A percentile compares a stretch with the other conserved stretches of the same genome.
Conservation (phyloP, 2,113 vertebrate species). For the Tinamus guttatus region DNA sequence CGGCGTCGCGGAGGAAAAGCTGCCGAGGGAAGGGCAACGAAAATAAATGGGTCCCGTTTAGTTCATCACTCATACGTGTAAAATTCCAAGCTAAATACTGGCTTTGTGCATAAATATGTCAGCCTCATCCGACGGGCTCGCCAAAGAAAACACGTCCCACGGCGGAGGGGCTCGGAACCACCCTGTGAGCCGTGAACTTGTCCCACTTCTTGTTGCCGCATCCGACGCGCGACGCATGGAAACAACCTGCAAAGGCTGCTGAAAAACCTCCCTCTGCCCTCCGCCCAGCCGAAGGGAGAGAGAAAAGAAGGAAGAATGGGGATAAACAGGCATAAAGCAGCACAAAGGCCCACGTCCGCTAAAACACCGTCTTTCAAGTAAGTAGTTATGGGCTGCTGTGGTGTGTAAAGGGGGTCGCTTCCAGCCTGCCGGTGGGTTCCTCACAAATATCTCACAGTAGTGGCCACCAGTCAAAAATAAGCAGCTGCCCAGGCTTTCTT, state of each 20-base stretch:
- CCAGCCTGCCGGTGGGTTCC: not conserved
- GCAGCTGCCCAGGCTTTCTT: not conserved
- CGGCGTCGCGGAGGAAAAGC: constrained; percentile 49
- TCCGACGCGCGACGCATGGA: not conserved
- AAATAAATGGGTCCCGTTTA: constrained; percentile 71
- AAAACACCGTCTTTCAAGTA: not conserved
- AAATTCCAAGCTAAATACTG: constrained; percentile 81
- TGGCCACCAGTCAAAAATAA: not conserved
- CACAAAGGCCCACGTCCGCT: not conserved
- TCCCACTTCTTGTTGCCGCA: constrained; percentile 13
- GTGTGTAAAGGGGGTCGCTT: not conserved
- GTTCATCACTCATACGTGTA: constrained; percentile 77
- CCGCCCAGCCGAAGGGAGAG: not conserved
- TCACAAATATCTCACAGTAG: not conserved
- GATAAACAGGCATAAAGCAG: not conserved
- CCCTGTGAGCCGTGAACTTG: constrained; percentile 50
- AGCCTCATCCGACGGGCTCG: constrained; percentile 58
- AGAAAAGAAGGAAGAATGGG: not conserved
- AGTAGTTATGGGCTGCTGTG: not conserved
- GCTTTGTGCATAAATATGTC: constrained; percentile 78
- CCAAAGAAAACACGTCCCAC: constrained; percentile 73
- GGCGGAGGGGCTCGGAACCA: constrained; percentile 51
- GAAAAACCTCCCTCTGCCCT: not conserved
- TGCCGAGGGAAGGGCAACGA: constrained; percentile 33
- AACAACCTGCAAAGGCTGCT: not conserved